A percentile compares a stretch with the other conserved stretches of the same genome.
phyloP scores from a whole-genome alignment of 2,888 invertebrate genomes.

The Agonopterix alstromeriana region DNA sequence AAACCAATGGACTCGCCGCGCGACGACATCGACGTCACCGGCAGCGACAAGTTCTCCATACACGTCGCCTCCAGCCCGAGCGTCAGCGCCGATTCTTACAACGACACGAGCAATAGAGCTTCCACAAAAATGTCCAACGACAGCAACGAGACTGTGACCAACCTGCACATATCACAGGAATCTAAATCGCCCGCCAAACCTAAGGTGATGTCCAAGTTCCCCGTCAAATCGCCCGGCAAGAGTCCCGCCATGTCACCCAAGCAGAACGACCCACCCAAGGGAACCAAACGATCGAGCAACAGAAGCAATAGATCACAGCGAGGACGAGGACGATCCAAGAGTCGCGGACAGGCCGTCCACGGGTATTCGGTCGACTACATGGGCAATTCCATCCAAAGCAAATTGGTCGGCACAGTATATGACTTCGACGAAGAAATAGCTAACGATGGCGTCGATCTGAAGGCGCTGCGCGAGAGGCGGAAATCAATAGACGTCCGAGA shows the following conservation, averaged over 20 bases:
- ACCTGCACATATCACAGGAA: slow-evolving; percentile 39
- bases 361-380: slow-evolving; percentile 59
- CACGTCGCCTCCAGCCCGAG: slow-evolving; percentile 52
- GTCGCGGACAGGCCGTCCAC: slow-evolving; percentile 44
- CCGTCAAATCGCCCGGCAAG: slow-evolving; percentile 82
- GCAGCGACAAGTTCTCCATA: slow-evolving; percentile 56
- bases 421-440: slow-evolving; percentile 91
- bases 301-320: slow-evolving; percentile 63
- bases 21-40: slow-evolving; percentile 57
- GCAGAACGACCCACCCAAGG: slow-evolving; percentile 67
- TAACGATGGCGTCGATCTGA: slow-evolving; percentile 84
- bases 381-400: slow-evolving; percentile 85
- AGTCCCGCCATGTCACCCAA: slow-evolving; percentile 83
- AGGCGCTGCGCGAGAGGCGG: slow-evolving; percentile 86
- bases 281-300: slow-evolving; percentile 49
- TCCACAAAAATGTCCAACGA: slow-evolving; percentile 54
- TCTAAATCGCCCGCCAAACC: slow-evolving; percentile 58
- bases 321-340: slow-evolving; percentile 69
- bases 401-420: slow-evolving; percentile 90
- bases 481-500: slow-evolving; percentile 83
- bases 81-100: slow-evolving; percentile 54
- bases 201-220: slow-evolving; percentile 78
- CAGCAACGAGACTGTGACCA: slow-evolving; percentile 32
- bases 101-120: slow-evolving; percentile 39
- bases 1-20: slow-evolving; percentile 62